A percentile compares a stretch with the other conserved stretches of the same genome.
Evolutionary conservation across 2,888 invertebrate genomes (phyloP).

Genomic region (Aelia acuminata): DNA sequence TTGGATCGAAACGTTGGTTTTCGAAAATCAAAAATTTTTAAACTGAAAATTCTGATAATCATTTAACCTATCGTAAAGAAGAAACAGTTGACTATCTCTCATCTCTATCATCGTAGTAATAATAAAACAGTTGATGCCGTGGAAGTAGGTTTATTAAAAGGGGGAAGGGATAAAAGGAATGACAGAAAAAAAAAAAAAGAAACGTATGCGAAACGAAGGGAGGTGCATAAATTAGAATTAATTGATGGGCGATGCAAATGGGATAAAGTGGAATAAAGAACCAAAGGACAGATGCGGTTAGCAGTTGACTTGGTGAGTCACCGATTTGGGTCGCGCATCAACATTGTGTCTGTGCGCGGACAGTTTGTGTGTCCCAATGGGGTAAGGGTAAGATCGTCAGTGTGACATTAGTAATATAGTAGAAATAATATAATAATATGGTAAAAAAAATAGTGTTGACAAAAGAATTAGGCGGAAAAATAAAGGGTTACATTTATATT

Average conservation of each 20-base stretch:
- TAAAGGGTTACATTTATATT: no score
- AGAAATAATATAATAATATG: no score
- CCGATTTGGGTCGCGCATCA: not conserved
- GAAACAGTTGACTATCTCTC: no score
- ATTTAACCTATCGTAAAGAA: no score
- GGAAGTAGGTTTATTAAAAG: not conserved
- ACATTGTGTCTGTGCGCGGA: not conserved
- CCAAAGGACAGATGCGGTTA: not conserved
- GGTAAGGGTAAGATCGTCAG: no score
- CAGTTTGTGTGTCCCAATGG: not conserved
- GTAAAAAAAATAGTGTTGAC: no score
- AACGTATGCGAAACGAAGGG: slow-evolving; percentile 43
- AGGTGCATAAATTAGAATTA: slow-evolving; percentile 48
- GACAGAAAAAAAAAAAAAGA: not conserved
- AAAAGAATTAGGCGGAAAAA: no score
- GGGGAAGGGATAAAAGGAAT: not conserved
- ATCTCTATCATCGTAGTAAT: no score
- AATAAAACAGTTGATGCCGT: not conserved
- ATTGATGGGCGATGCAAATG: slow-evolving; percentile 37
- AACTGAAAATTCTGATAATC: no score
- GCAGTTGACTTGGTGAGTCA: not conserved
- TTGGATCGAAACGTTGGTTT: no score
- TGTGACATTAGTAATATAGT: no score
- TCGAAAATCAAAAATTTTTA: no score
- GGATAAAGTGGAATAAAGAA: slow-evolving; percentile 13